Conservation (phyloP, 2,113 vertebrate species). For the Pyrgilauda ruficollis region DNA sequence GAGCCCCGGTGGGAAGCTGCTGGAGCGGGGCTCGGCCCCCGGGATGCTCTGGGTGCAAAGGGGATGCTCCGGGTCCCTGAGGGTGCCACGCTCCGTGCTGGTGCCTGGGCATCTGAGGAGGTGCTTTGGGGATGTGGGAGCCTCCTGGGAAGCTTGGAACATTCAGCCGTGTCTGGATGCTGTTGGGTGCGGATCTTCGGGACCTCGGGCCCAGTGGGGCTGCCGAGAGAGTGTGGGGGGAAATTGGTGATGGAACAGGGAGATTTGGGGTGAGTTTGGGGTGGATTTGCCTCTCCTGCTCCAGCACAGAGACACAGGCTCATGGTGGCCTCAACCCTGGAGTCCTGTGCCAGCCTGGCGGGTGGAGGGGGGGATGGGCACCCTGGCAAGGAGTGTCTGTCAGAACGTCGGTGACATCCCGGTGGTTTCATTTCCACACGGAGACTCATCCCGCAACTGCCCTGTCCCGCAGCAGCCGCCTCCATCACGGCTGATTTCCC, state of each 20-base stretch:
- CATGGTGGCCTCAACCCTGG: not conserved
- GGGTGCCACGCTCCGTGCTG: not conserved
- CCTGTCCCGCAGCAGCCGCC: not conserved
- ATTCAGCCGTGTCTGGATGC: fast-evolving
- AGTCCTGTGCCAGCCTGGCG: fast-evolving
- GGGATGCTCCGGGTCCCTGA: not conserved
- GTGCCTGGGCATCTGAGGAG: not conserved
- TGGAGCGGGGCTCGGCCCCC: fast-evolving
- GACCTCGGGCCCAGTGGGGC: fast-evolving
- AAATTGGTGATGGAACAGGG: fast-evolving
- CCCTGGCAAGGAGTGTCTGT: fast-evolving
- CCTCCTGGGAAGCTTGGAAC: not conserved
- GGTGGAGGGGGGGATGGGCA: fast-evolving
- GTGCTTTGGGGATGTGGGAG: not conserved
- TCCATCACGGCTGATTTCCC: not conserved
- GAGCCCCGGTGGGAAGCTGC: fast-evolving
- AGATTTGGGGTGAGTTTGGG: not conserved
- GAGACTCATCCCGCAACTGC: not conserved
- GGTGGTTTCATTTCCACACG: not conserved
- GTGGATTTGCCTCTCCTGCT: not conserved
- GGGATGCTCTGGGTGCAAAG: not conserved
- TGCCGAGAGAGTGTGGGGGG: fast-evolving
- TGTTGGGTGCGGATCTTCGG: not conserved
- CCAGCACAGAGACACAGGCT: not conserved
- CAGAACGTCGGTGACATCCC: not conserved